These are phyloP conservation scores for Flabesymbios commensalis DNA, from an alignment of 2,888 invertebrate genomes.

Conservation along the genomic window DNA sequence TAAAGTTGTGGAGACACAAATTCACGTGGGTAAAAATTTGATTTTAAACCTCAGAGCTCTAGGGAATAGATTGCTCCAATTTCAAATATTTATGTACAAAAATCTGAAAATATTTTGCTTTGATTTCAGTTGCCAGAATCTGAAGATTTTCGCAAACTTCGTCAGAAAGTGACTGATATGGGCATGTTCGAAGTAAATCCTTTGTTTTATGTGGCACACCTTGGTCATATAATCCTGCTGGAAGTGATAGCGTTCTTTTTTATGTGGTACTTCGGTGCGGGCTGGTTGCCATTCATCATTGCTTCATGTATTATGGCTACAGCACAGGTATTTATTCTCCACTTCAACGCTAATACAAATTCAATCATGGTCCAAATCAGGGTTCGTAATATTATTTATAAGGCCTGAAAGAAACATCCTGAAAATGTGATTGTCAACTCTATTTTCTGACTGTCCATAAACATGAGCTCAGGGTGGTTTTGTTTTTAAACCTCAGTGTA, in stretches of 20 bases:
- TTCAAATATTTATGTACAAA: background rate
- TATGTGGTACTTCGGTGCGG: constrained; percentile 40
- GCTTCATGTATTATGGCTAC: constrained; percentile 41
- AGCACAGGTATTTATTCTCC: constrained; percentile 42
- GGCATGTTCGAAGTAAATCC: constrained; percentile 43
- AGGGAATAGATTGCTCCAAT: background rate
- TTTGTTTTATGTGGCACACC: constrained; percentile 42
- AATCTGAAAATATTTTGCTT: background rate
- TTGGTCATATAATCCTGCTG: constrained; percentile 44
- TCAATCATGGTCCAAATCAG: too few species aligned
- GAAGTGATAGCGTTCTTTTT: constrained; percentile 44
- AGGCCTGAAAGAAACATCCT: too few species aligned
- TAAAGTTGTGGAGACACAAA: background rate
- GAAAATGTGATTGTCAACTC: too few species aligned
- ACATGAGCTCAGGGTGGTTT: too few species aligned
- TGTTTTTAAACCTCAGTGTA: too few species aligned
- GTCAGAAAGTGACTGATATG: constrained; percentile 44
- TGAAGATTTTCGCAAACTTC: constrained; percentile 49
- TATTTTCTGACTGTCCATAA: too few species aligned
- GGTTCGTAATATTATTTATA: too few species aligned
- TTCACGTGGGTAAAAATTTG: background rate
- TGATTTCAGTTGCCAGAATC: background rate
- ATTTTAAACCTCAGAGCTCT: background rate
- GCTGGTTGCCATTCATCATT: constrained; percentile 43
- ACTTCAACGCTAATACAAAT: too few species aligned